Evolutionary conservation across 2,888 invertebrate genomes (phyloP).

Genomic region (Sympetrum striolatum): DNA sequence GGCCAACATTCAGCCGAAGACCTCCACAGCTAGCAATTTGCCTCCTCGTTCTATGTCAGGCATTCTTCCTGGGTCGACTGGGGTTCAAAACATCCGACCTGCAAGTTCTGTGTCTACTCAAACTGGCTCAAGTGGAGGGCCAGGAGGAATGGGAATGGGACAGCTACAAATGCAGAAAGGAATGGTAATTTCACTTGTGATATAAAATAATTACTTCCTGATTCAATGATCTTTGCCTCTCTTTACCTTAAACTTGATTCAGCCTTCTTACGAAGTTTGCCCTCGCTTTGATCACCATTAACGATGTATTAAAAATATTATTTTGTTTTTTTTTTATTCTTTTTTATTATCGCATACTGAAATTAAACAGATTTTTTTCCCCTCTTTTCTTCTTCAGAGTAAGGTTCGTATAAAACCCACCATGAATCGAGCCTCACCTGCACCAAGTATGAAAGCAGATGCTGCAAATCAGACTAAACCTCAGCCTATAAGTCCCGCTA

Average conservation of each 20-base stretch:
- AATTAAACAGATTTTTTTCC: not conserved
- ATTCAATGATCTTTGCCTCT: too few relatives aligned
- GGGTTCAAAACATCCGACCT: conserved; percentile 71
- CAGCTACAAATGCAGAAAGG: conserved; percentile 51
- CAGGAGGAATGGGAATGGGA: conserved; percentile 50
- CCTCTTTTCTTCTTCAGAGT: conserved; percentile 40
- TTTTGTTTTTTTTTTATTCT: not conserved
- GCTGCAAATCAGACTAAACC: conserved; percentile 74
- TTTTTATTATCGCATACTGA: not conserved
- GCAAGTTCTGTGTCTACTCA: conserved; percentile 86
- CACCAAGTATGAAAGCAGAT: conserved; percentile 72
- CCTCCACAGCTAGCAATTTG: conserved; percentile 48
- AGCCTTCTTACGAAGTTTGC: too few relatives aligned
- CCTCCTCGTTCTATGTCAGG: conserved; percentile 62
- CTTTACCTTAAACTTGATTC: not conserved
- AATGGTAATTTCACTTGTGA: conserved; percentile 55
- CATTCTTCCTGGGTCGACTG: conserved; percentile 66
- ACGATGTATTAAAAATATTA: not conserved
- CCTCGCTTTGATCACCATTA: too few relatives aligned
- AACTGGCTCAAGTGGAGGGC: conserved; percentile 59
- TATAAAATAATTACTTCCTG: too few relatives aligned
- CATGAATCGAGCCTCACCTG: conserved; percentile 71
- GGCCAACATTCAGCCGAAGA: conserved; percentile 61
- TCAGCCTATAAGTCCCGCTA: conserved; percentile 49
- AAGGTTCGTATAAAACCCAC: conserved; percentile 77